phyloP scores from a whole-genome alignment of 2,888 invertebrate species.

The Orthosia incerta region DNA sequence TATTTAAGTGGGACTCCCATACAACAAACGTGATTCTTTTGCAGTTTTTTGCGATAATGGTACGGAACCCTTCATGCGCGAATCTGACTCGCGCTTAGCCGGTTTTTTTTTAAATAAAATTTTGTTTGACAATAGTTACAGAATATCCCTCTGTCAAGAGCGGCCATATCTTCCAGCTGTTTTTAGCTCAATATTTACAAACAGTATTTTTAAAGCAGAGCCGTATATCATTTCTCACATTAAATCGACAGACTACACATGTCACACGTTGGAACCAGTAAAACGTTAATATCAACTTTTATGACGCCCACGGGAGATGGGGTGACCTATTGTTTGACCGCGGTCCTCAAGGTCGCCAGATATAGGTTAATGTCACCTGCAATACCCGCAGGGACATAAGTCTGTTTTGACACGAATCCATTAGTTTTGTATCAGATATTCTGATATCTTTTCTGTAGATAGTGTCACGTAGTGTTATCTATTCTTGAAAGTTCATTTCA shows the following conservation, averaged over 20 bases:
- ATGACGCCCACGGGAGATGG: conserved; percentile 40
- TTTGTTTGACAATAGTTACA: too few relatives aligned
- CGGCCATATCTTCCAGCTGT: too few relatives aligned
- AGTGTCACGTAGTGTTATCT: too few relatives aligned
- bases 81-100: too few relatives aligned
- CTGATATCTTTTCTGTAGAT: neutral
- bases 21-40: too few relatives aligned
- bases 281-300: conserved; percentile 51
- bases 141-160: too few relatives aligned
- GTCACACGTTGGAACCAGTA: conserved; percentile 8
- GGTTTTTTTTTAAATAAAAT: too few relatives aligned
- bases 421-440: conserved; percentile 16
- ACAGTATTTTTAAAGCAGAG: neutral
- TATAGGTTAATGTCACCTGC: conserved; percentile 40
- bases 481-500: neutral
- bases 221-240: conserved; percentile 5
- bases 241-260: conserved; percentile 11
- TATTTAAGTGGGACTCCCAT: too few relatives aligned
- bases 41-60: too few relatives aligned
- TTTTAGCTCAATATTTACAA: too few relatives aligned
- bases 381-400: conserved; percentile 1
- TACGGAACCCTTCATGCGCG: too few relatives aligned
- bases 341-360: conserved; percentile 38
- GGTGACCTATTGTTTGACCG: conserved; percentile 50
- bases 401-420: conserved; percentile 16